Base-by-base conservation (phyloP, 2,797 vertebrate species). In the Novumbra hubbsi region DNA sequence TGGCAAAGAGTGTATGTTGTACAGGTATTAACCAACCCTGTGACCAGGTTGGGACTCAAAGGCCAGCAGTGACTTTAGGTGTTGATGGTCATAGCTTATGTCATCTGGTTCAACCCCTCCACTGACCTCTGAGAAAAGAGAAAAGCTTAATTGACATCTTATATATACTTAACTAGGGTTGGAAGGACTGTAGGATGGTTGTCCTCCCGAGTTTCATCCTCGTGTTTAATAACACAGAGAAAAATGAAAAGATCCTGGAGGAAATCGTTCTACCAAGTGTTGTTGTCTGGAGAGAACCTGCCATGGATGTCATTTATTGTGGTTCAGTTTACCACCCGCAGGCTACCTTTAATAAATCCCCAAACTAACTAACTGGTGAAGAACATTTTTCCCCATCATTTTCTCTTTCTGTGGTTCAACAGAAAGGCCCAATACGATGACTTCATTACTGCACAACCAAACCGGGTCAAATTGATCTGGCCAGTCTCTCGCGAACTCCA, bases 161-260 rank as follows among this genome's bases (percentile, higher is more conserved):
- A 55, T 21, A 55, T 19, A 55, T 50, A 50, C 32, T 34, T 34
- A 55, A 55, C 55, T 24, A 21, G 21, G 55, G n/a, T 57, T 57
- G 55, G 21, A 57, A 57, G 55, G 55, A 12, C 21, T 57, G 55
- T 57, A 45, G 41, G 41, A 45, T 30, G 24, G 12, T 21, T 5
- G 27, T 11, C 65, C 65, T 21, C 32, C n/a, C 49, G 17, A 34
- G 52, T 45, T 60, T 60, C 32, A 17, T 63, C 76, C 72, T 70
- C 74, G 78, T 89, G 91, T 92, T 91, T 91, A 91, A 92, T 93
- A 92, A 93, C 84, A 72, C 88, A 81, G 78, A 24, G 74, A 90
- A 90, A 91, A 92, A 92, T 92, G 91, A 88, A 91, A 90, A 92
- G 90, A 91, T 92, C 87, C 90, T 86, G 86, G 89, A 90, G 87